A percentile compares a stretch with the other conserved stretches of the same genome.
Conservation (phyloP, 2,888 invertebrate genomes). For the Laspeyria flexula region DNA sequence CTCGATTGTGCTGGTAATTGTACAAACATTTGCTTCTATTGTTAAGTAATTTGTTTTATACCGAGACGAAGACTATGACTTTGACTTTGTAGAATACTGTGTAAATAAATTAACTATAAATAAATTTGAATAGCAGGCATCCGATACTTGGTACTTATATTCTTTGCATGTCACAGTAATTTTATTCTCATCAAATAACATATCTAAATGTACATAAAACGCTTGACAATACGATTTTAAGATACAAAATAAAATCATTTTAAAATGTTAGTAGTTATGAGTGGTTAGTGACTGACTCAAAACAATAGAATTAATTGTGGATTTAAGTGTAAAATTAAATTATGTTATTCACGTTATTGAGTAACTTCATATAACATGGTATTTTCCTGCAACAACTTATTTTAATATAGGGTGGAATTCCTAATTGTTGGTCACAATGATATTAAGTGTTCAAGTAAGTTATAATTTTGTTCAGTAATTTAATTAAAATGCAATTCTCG, state of each 20-base stretch:
- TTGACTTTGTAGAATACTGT: constrained; percentile 49
- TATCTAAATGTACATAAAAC: constrained; percentile 83
- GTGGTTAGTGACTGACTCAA: constrained; percentile 48
- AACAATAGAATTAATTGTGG: constrained; percentile 27
- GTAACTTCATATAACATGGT: constrained; percentile 16
- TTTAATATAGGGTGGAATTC: constrained; percentile 21
- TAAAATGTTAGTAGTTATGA: constrained; percentile 51
- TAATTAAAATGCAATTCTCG: too few species aligned
- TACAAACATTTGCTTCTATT: constrained; percentile 38
- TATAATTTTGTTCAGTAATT: too few species aligned
- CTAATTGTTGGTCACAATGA: constrained; percentile 9
- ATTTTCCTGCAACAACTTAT: constrained; percentile 28
- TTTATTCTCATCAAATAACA: constrained; percentile 77
- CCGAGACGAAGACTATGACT: constrained; percentile 40
- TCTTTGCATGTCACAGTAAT: constrained; percentile 53
- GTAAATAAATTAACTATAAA: constrained; percentile 47
- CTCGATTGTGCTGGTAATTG: constrained; percentile 23
- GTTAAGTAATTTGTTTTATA: constrained; percentile 40
- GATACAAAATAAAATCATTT: constrained; percentile 61
- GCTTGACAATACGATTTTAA: constrained; percentile 84
- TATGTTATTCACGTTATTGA: constrained; percentile 15
- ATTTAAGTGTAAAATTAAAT: constrained; percentile 27
- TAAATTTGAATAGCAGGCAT: constrained; percentile 38
- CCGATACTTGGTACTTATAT: constrained; percentile 33
- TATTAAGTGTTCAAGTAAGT: too few species aligned